Conservation (phyloP, 1,140 invertebrate species). For the Schlechtendalia chinensis region DNA sequence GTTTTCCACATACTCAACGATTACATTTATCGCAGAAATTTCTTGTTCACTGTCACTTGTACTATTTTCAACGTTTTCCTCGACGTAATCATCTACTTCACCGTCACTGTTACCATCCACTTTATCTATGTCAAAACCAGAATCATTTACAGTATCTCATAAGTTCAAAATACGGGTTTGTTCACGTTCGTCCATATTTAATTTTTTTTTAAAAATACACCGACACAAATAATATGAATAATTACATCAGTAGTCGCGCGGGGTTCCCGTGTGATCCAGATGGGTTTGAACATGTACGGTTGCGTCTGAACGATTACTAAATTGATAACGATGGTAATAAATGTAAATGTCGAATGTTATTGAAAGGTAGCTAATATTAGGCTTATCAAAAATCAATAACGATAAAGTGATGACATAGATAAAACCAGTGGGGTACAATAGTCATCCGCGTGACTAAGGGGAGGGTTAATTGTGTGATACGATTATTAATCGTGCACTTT, state of each 20-base stretch:
- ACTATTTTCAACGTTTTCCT: constrained; percentile 20
- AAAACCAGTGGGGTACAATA: constrained; percentile 31
- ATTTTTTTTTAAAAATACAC: not conserved
- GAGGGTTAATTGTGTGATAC: too few species aligned
- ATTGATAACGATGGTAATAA: constrained; percentile 1
- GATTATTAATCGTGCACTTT: too few species aligned
- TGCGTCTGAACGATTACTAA: constrained; percentile 8
- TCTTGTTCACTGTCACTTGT: constrained; percentile 22
- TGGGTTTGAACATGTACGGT: not conserved
- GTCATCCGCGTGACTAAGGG: constrained; percentile 18
- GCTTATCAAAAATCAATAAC: constrained; percentile 5
- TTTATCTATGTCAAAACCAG: not conserved
- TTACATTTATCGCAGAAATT: too few species aligned
- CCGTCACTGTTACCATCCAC: constrained; percentile 4
- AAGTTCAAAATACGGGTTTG: constrained; percentile 19
- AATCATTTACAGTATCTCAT: constrained; percentile 13
- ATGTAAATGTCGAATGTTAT: constrained; percentile 2
- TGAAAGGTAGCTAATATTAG: constrained; percentile 26
- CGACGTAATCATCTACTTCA: constrained; percentile 23
- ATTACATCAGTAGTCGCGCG: constrained; percentile 16
- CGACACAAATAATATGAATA: not conserved
- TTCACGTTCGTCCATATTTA: constrained; percentile 22
- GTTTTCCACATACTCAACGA: too few species aligned
- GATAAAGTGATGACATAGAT: constrained; percentile 1
- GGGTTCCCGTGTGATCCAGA: constrained; percentile 2